Evolutionary conservation across 2,797 vertebrate species (phyloP).

Genomic region (Florisuga fusca): DNA sequence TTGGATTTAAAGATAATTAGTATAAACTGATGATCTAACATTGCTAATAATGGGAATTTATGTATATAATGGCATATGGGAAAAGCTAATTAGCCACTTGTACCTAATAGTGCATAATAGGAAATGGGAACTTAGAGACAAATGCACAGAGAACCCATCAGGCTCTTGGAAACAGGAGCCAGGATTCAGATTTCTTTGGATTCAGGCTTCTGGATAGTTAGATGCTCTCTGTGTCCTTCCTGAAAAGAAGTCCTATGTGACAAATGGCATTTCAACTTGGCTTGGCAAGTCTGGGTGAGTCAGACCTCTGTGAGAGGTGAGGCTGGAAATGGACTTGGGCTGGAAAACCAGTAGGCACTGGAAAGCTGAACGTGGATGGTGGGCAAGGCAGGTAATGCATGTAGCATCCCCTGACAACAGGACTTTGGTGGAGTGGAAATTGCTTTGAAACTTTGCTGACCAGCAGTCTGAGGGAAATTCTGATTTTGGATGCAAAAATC

Average conservation of each 20-base stretch:
- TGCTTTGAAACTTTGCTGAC: background rate
- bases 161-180: background rate
- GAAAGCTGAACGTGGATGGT: background rate
- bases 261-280: background rate
- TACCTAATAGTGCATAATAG: background rate
- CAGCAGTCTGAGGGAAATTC: background rate
- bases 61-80: background rate
- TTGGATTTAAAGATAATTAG: conserved; percentile 34
- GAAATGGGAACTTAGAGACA: background rate
- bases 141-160: background rate
- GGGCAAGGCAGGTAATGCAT: background rate
- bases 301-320: background rate
- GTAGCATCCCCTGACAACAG: background rate
- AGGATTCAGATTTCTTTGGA: background rate
- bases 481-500: background rate
- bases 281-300: background rate
- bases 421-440: background rate
- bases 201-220: background rate
- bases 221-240: background rate
- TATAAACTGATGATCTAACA: background rate
- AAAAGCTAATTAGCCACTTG: conserved; percentile 28
- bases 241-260: background rate
- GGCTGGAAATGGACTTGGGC: background rate
- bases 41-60: conserved; percentile 34
- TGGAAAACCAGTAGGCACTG: background rate